Percentiles rank a stretch among this genome's conserved stretches.
Conservation (phyloP, 1,140 invertebrate genomes). For the Halesus radiatus region DNA sequence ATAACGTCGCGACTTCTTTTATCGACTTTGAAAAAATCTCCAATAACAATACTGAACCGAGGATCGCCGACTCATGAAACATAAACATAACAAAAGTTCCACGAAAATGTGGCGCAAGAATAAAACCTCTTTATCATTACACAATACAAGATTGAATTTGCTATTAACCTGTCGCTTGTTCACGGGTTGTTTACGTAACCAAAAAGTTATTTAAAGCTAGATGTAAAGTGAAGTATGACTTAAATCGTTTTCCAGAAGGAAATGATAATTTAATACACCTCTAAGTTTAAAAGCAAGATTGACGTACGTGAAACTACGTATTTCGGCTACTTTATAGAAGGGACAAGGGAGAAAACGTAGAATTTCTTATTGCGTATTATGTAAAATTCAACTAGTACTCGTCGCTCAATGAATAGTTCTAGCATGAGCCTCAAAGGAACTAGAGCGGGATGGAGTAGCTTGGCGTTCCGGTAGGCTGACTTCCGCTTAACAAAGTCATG, state of each 20-base stretch:
- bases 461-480: constrained; percentile 51
- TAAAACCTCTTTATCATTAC: neutral
- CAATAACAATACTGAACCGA: neutral
- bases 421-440: constrained; percentile 44
- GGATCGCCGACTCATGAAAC: neutral
- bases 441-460: constrained; percentile 53
- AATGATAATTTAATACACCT: too few species aligned
- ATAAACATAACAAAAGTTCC: neutral
- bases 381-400: constrained; percentile 1
- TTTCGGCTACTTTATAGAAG: too few species aligned
- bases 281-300: neutral
- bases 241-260: neutral
- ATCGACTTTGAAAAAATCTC: neutral
- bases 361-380: neutral
- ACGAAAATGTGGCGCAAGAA: too few species aligned
- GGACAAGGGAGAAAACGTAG: neutral
- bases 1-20: too few species aligned
- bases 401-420: neutral
- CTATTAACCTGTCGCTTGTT: constrained; percentile 1
- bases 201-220: neutral
- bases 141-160: constrained; percentile 4
- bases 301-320: too few species aligned
- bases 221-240: too few species aligned
- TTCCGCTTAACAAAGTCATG: constrained; percentile 50
- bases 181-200: neutral